Evolutionary conservation across 2,797 vertebrate genomes (phyloP), one percentile per base, ranked within the genome.

Genomic region (Uromys caudimaculatus): DNA sequence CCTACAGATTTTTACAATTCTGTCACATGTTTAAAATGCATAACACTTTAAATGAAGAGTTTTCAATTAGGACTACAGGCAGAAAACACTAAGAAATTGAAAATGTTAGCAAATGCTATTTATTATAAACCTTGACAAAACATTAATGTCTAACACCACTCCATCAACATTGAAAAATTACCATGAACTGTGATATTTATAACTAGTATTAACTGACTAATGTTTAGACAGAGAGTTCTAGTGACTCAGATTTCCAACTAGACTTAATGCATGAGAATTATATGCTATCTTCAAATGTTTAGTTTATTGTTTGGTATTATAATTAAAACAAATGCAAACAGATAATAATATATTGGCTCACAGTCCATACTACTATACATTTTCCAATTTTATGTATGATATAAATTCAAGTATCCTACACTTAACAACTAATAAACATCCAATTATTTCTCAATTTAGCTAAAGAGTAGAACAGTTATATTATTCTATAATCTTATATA

Each of bases 391-490:
- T 2, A 56, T 52, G 83, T 17, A 95, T 62, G 52, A 29, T 77
- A 92, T 91, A 79, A 58, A 64, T 24, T 67, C 71, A 92, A 77
- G 81, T 95, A 94, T 90, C 21, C n/a, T 91, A 89, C 29, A 96
- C 92, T 67, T 89, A 96, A 88, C 3, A 95, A 89, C 60, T 97
- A 97, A 97, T 95, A 67, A 93, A 52, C 44, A 97, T 44, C 14
- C 9, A 64, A 84, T 97, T 97, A 97, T 97, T 97, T 97, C 67
- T 50, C 56, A 96, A 41, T 94, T 97, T 97, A 97, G 47, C 84
- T 95, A 96, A 93, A 81, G 92, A 23, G 56, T n/a, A 54, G 86
- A 93, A 1, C 90, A 97, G 96, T 95, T 97, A 89, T 73, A 89
- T 86, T 94, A 95, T 86, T 95, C 82, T 35, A 88, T 91, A 93